phyloP scores from a whole-genome alignment of 2,888 invertebrate genomes.

The Drosophila basisetae region DNA sequence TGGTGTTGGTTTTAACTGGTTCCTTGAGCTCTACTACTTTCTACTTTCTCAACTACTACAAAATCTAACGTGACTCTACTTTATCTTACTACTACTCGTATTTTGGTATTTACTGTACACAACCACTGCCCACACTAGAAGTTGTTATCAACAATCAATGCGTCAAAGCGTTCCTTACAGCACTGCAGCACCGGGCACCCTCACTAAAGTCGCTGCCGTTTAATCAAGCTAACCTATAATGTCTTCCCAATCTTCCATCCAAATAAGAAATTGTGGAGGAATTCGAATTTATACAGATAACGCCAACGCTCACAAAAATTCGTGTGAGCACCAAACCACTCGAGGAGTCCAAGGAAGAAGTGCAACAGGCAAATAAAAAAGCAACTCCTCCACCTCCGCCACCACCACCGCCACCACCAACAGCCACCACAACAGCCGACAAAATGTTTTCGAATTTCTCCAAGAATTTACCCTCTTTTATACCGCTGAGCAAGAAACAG shows the following conservation, averaged over 20 bases:
- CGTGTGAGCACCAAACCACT: slow-evolving; percentile 88
- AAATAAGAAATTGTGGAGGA: slow-evolving; percentile 85
- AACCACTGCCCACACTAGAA: slow-evolving; percentile 66
- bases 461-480: slow-evolving; percentile 87
- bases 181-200: slow-evolving; percentile 65
- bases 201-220: slow-evolving; percentile 31
- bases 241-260: slow-evolving; percentile 19
- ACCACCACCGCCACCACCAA: slow-evolving; percentile 24
- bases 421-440: neutral
- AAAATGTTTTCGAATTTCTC: slow-evolving; percentile 88
- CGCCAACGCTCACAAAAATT: slow-evolving; percentile 92
- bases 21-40: slow-evolving; percentile 16
- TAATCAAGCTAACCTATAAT: slow-evolving; percentile 29
- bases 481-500: slow-evolving; percentile 86
- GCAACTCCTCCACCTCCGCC: slow-evolving; percentile 1
- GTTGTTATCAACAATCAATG: slow-evolving; percentile 47
- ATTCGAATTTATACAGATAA: slow-evolving; percentile 93
- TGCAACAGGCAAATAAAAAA: neutral
- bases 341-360: slow-evolving; percentile 72
- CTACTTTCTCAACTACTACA: slow-evolving; percentile 3
- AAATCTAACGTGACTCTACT: slow-evolving; percentile 23
- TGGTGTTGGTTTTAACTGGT: slow-evolving; percentile 64
- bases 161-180: slow-evolving; percentile 33
- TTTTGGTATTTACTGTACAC: slow-evolving; percentile 41
- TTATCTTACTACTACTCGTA: slow-evolving; percentile 13